These are phyloP conservation scores for Polypterus bichir DNA, from an alignment of 2,113 vertebrate species.

Conservation along the genomic window DNA sequence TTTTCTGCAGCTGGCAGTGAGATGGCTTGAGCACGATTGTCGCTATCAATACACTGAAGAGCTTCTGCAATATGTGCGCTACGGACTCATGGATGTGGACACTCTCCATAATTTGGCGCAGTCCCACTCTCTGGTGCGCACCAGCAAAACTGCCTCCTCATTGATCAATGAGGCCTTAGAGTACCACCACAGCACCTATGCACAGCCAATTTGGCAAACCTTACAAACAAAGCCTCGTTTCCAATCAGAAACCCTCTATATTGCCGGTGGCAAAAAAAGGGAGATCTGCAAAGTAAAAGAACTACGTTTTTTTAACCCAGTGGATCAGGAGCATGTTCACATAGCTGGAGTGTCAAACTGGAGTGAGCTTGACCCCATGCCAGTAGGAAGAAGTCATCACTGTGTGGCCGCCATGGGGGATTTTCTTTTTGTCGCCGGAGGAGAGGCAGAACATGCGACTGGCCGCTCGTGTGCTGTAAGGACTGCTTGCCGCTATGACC, in stretches of 20 bases:
- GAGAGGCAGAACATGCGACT: slow-evolving; percentile 76
- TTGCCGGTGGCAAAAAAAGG: slow-evolving; percentile 76
- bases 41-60: slow-evolving; percentile 80
- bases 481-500: slow-evolving; percentile 82
- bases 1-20: slow-evolving; percentile 68
- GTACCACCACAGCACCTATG: slow-evolving; percentile 75
- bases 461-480: slow-evolving; percentile 80
- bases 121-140: slow-evolving; percentile 70
- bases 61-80: slow-evolving; percentile 82
- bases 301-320: slow-evolving; percentile 82
- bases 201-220: slow-evolving; percentile 83
- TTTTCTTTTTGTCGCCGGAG: slow-evolving; percentile 87
- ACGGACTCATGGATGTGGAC: slow-evolving; percentile 82
- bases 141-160: slow-evolving; percentile 62
- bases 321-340: slow-evolving; percentile 67
- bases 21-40: slow-evolving; percentile 85
- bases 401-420: slow-evolving; percentile 90
- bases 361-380: slow-evolving; percentile 83
- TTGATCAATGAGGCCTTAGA: slow-evolving; percentile 82
- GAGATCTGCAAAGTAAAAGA: slow-evolving; percentile 83
- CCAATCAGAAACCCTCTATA: slow-evolving; percentile 84
- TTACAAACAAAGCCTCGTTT: slow-evolving; percentile 75
- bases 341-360: slow-evolving; percentile 79
- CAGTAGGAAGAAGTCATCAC: slow-evolving; percentile 83
- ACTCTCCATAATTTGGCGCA: slow-evolving; percentile 67